Percentiles rank a stretch among this genome's conserved stretches.
Evolutionary conservation across 2,113 vertebrate species (phyloP).

Genomic region (Ctenomys sociabilis): DNA sequence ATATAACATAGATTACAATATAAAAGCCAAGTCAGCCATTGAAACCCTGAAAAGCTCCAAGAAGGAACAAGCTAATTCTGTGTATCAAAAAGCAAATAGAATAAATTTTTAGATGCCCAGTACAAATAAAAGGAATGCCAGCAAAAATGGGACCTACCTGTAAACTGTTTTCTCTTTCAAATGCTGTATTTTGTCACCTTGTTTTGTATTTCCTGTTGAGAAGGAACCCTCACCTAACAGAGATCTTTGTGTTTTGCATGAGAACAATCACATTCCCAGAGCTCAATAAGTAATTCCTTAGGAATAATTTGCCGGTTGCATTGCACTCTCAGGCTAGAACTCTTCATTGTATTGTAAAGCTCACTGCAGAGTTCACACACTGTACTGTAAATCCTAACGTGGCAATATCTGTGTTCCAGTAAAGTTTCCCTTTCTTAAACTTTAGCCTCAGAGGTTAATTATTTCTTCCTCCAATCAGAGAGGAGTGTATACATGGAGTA

Average conservation of each 20-base stretch:
- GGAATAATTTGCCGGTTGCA: slow-evolving; percentile 35
- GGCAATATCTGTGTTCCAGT: slow-evolving; percentile 29
- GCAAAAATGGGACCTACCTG: not conserved
- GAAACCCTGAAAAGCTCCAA: slow-evolving; percentile 46
- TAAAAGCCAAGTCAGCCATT: slow-evolving; percentile 21
- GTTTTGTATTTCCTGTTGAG: not conserved
- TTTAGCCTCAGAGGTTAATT: slow-evolving; percentile 65
- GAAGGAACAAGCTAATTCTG: not conserved
- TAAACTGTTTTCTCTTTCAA: slow-evolving; percentile 6
- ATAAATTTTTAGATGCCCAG: not conserved
- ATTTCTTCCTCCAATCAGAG: slow-evolving; percentile 59
- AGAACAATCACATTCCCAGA: not conserved
- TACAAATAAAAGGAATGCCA: slow-evolving; percentile 37
- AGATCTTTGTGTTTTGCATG: slow-evolving; percentile 8
- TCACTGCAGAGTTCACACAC: slow-evolving; percentile 62
- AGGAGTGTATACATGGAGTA: not conserved
- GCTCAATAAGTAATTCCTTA: slow-evolving; percentile 34
- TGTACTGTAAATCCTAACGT: slow-evolving; percentile 41
- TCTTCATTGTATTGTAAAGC: slow-evolving; percentile 3
- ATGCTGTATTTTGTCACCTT: not conserved
- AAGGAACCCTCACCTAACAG: not conserved
- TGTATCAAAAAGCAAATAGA: slow-evolving; percentile 48
- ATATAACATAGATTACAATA: not conserved
- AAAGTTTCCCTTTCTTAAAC: slow-evolving; percentile 59
- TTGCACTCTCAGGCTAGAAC: not conserved